These are phyloP conservation scores for Hydrozoanthus gracilis DNA, from an alignment of 92 coral and sea anemone species.

Conservation along the genomic window DNA sequence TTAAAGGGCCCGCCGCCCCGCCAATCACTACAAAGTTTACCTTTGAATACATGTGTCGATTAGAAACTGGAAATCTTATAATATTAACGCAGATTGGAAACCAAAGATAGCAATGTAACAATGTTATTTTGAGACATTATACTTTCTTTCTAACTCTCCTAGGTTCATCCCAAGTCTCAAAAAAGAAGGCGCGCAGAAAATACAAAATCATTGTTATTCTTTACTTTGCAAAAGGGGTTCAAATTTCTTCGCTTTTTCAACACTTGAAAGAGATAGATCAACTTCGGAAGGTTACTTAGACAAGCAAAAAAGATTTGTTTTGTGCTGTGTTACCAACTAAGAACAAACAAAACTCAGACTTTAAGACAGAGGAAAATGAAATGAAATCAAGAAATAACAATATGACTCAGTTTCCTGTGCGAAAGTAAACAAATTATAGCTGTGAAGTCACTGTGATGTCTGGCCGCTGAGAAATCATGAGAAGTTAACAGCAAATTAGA, in stretches of 20 bases:
- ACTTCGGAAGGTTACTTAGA: slow-evolving; percentile 11
- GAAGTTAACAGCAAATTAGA: too few relatives aligned
- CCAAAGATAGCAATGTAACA: background rate
- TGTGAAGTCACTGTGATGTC: too few relatives aligned
- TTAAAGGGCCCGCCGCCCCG: background rate
- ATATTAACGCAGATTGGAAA: background rate
- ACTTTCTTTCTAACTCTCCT: too few relatives aligned
- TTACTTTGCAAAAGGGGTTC: background rate
- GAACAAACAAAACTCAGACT: background rate
- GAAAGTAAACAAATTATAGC: too few relatives aligned
- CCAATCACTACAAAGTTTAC: background rate
- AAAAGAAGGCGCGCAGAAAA: too few relatives aligned
- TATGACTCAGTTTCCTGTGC: too few relatives aligned
- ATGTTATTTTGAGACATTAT: background rate
- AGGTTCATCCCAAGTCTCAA: too few relatives aligned
- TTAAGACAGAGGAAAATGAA: background rate
- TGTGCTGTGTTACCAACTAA: slow-evolving; percentile 1
- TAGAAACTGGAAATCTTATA: background rate
- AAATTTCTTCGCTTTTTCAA: slow-evolving; percentile 8
- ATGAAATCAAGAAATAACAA: slow-evolving; percentile 26
- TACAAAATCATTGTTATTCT: slow-evolving; percentile 4
- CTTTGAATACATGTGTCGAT: background rate
- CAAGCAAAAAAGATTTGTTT: background rate
- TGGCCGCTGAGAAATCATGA: too few relatives aligned
- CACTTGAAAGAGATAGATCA: slow-evolving; percentile 19